Base-by-base conservation (phyloP, 2,888 invertebrate genomes). In the Amphimallon solstitiale region DNA sequence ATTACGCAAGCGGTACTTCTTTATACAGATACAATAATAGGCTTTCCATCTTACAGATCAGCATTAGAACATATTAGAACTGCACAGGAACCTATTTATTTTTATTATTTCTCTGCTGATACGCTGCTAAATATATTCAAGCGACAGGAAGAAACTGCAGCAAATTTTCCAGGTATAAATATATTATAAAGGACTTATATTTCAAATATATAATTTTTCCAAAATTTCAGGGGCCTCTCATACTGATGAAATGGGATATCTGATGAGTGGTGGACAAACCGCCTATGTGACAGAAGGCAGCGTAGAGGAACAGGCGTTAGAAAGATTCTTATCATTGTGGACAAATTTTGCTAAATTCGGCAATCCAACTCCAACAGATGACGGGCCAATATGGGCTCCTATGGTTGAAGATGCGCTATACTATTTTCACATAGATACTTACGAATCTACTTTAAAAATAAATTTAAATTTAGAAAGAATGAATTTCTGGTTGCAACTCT, bases 281-380 rank as follows among this genome's bases (percentile, higher is more conserved):
- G 29, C 29, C 5, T 29, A 52, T 38, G 70, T 71, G 2, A 66
- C 64, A 0, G 46, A 68, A 4, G 63, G 61, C 1, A 71, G 70
- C 40, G 2, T 68, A 10, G 76, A 76, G 70, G 73, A 71, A 6
- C 59, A 65, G 9, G 63, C 70, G 5, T 48, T 74, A 2, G 46
- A 63, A 12, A 71, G 72, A 21, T 60, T 77, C 23, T 70, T 72
- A 1, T 75, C 70, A 66, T 65, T 74, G 9, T 78, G 77, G 77
- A 72, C 77, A 3, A 76, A 70, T 65, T 78, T 78, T 71, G 78
- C 77, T 1, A 73, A 70, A 46, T 70, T 68, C 29, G 75, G 76
- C 37, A 70, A 74, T 65, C 76, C 76, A n/a, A 73, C 72, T 34
- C 68, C 70, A 29, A 29, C 29, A 2, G 21, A 67, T 6, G 54